A percentile compares a stretch with the other conserved stretches of the same genome.
Conservation (phyloP, 2,797 vertebrate genomes). For the Gephyroberyx darwinii region DNA sequence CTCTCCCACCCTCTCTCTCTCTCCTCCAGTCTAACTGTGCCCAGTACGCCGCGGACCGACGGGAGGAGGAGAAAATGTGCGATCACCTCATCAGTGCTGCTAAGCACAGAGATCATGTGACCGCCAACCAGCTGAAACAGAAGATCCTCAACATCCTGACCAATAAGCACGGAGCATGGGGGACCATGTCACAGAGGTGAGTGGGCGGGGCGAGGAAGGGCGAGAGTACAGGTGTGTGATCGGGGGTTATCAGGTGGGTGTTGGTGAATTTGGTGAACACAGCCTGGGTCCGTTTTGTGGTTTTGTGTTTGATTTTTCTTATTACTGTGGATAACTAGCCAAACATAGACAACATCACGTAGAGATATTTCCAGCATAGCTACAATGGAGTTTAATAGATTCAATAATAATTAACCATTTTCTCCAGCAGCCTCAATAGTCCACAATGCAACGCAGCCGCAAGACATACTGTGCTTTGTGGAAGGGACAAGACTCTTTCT, state of each 20-base stretch:
- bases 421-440: too few relatives aligned
- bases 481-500: too few relatives aligned
- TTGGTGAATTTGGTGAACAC: not conserved
- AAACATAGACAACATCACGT: too few relatives aligned
- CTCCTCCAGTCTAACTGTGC: constrained; percentile 92
- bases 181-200: constrained; percentile 96
- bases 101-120: constrained; percentile 97
- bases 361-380: too few relatives aligned
- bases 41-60: constrained; percentile 95
- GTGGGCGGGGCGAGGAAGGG: constrained; percentile 13
- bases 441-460: too few relatives aligned
- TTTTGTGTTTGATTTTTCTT: too few relatives aligned
- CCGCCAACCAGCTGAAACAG: constrained; percentile 97
- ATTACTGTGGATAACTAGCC: too few relatives aligned
- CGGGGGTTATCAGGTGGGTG: not conserved
- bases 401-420: too few relatives aligned
- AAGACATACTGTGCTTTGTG: too few relatives aligned
- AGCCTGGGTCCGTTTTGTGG: too few relatives aligned
- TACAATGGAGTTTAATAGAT: too few relatives aligned
- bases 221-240: not conserved
- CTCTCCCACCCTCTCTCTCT: not conserved
- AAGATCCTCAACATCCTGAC: constrained; percentile 99
- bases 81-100: constrained; percentile 98
- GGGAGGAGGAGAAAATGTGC: constrained; percentile 99
- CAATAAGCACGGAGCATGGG: constrained; percentile 99